Conservation (phyloP, 2,888 invertebrate genomes). For the Drosophila borborema region DNA sequence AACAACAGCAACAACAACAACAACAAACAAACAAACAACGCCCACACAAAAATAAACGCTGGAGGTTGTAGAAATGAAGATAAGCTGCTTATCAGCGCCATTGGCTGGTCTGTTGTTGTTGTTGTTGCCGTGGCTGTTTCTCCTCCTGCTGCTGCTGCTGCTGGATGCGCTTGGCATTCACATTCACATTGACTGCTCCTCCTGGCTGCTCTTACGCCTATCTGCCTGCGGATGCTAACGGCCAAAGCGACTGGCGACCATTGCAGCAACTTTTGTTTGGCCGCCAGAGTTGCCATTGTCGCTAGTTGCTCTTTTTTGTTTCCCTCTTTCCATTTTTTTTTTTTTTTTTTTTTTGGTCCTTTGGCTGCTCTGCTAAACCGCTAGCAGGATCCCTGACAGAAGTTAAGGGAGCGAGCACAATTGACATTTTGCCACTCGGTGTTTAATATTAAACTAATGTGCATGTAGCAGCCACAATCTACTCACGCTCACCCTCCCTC, state of each 20-base stretch:
- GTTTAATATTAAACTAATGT: conserved; percentile 75
- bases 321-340: background rate
- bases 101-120: conserved; percentile 51
- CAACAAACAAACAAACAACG: conserved; percentile 53
- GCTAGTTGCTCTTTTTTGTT: conserved; percentile 15
- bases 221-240: conserved; percentile 59
- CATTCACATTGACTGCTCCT: conserved; percentile 49
- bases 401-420: conserved; percentile 23
- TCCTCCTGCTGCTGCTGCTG: conserved; percentile 18
- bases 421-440: conserved; percentile 63
- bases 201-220: conserved; percentile 52
- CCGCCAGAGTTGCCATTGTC: conserved; percentile 56
- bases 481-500: background rate
- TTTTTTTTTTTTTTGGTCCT: background rate
- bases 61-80: conserved; percentile 77
- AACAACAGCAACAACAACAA: conserved; percentile 39
- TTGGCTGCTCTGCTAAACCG: conserved; percentile 38
- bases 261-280: conserved; percentile 56
- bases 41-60: conserved; percentile 73
- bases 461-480: conserved; percentile 52
- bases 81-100: conserved; percentile 80
- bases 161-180: conserved; percentile 45
- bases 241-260: conserved; percentile 48
- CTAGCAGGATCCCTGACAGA: conserved; percentile 11
- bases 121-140: conserved; percentile 21